Evolutionary conservation across 2,888 invertebrate genomes (phyloP).

Genomic region (Dorcus hopei): DNA sequence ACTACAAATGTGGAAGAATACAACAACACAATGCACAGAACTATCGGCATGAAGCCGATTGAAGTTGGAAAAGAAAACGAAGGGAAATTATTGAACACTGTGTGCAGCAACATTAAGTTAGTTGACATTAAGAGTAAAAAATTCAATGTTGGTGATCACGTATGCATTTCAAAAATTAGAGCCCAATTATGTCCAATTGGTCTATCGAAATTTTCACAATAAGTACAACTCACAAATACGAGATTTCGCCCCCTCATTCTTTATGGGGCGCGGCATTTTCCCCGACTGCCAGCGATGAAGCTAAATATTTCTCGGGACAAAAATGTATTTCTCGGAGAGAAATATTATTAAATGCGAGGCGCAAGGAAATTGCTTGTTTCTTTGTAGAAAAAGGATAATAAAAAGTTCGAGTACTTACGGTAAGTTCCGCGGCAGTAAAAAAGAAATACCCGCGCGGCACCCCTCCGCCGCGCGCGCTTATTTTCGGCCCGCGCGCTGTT

Average conservation of each 20-base stretch:
- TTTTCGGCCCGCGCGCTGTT: constrained; percentile 27
- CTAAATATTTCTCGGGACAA: background rate
- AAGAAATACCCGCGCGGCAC: constrained; percentile 20
- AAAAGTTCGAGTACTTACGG: constrained; percentile 12
- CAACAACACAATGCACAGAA: no score
- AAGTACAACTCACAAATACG: no score
- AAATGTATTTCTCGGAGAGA: background rate
- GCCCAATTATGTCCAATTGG: no score
- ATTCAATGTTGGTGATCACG: no score
- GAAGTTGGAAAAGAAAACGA: no score
- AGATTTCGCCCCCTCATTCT: background rate
- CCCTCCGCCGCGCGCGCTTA: constrained; percentile 16
- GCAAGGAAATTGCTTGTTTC: constrained; percentile 16
- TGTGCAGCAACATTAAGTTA: no score
- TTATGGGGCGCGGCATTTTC: background rate
- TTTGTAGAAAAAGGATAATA: constrained; percentile 6
- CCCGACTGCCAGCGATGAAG: background rate
- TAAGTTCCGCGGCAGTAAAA: constrained; percentile 18
- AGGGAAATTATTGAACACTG: no score
- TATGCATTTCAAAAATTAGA: no score
- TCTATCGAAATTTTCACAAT: no score
- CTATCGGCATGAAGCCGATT: no score
- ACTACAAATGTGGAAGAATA: no score
- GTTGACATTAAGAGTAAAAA: no score
- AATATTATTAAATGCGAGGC: constrained; percentile 15